Percentiles rank a stretch among this genome's conserved stretches.
These are phyloP conservation scores for Characodon lateralis DNA, from an alignment of 2,797 vertebrate genomes.

Conservation along the genomic window DNA sequence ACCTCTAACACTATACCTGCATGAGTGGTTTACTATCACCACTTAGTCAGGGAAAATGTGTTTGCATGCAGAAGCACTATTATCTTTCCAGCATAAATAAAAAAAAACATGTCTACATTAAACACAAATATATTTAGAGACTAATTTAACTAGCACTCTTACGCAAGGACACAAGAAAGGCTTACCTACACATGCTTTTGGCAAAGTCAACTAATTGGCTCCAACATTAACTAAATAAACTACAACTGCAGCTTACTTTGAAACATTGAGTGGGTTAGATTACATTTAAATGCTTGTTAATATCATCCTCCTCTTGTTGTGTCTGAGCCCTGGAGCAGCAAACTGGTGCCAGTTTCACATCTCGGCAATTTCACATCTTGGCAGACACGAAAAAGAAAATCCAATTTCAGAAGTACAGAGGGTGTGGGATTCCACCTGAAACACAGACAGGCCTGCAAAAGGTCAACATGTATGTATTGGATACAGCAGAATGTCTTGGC, in stretches of 20 bases:
- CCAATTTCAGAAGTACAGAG: slow-evolving; percentile 64
- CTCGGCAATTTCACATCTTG: slow-evolving; percentile 45
- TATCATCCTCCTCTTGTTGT: slow-evolving; percentile 24
- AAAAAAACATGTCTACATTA: neutral
- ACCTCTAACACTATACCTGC: neutral
- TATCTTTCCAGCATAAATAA: neutral
- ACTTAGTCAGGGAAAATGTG: neutral
- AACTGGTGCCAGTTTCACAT: slow-evolving; percentile 51
- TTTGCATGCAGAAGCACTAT: neutral
- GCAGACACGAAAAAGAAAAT: slow-evolving; percentile 58
- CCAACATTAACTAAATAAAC: slow-evolving; percentile 6
- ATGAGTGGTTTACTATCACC: neutral
- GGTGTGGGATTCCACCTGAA: slow-evolving; percentile 63
- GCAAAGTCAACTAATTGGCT: slow-evolving; percentile 34
- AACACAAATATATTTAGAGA: neutral
- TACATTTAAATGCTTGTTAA: slow-evolving; percentile 38
- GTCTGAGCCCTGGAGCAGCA: slow-evolving; percentile 31
- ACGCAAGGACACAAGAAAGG: neutral
- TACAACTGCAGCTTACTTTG: slow-evolving; percentile 8
- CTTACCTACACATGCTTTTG: slow-evolving; percentile 15
- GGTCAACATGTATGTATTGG: slow-evolving; percentile 59
- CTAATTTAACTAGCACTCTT: neutral
- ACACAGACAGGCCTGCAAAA: slow-evolving; percentile 53
- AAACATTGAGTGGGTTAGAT: slow-evolving; percentile 15
- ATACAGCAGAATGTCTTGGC: slow-evolving; percentile 43